Base-by-base conservation (phyloP, 1,140 invertebrate genomes). In the Gonatopus flavifemur region DNA sequence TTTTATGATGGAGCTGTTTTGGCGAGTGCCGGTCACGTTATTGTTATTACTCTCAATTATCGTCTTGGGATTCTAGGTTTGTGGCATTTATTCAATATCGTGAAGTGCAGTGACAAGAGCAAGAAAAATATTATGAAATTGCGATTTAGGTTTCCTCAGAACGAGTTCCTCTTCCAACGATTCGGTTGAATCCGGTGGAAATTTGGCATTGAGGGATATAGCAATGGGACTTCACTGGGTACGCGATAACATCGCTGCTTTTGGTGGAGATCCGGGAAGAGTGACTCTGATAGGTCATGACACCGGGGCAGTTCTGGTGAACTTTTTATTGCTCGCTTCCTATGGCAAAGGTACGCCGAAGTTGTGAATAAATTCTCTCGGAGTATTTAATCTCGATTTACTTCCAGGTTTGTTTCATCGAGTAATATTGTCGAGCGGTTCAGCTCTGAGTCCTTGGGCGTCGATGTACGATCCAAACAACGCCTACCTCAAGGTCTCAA, bases 1-100 rank as follows among this genome's bases (percentile, higher is more conserved):
- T 82, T 88, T 36, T 90, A 93, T 72, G 91, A 95, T 71, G 91
- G 90, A 46, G 88, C 88, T 55, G 88, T 92, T n/a, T 80, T 95
- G 20, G 89, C 91, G 20, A 90, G 90, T 58, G 88, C 88, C 65
- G 90, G 91, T 44, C 87, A 93, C 72, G 86, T 94, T 52, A 90
- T 95, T 64, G 92, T 96, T 64, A 84, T 96, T 63, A 94, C 89
- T 22, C 77, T 96, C 59, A 96, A 94, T 81, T 94, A 93, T 81
- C 84, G 93, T 50, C 82, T 96, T 49, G 92, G 91, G 46, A 83
- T 93, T 53, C 77, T 95, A 66, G 92, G 92, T 93, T 80, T 83
- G 81, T 61, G 10, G 9, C 9, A 10, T 8, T 10, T 20, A n/a
- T 37, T 20, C 10, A 37, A 3, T 8, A 30, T 30, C 9, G 2